Evolutionary conservation across 37 sponge, comb jelly and placozoan species (phyloP).

Genomic region (Aplysina aerophoba): DNA sequence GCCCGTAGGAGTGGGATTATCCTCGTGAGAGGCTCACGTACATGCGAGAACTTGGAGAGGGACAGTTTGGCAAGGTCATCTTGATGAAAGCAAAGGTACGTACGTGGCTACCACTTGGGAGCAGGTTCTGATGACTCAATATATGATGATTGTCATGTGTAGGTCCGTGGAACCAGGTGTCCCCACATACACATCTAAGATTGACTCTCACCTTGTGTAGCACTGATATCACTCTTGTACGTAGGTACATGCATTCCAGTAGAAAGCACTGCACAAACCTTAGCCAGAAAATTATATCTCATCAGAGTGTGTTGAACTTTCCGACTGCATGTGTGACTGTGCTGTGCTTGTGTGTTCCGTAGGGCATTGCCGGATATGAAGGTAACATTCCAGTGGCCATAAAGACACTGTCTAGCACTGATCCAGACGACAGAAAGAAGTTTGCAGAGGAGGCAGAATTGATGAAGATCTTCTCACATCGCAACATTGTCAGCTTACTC

Average conservation of each 20-base stretch:
- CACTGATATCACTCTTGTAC: neutral
- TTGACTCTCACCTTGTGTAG: too few species aligned
- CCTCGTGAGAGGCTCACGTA: constrained; percentile 53
- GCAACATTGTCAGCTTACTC: constrained; percentile 68
- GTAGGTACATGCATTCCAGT: neutral
- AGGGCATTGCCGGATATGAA: constrained; percentile 58
- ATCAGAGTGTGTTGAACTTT: too few species aligned
- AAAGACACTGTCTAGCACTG: constrained; percentile 57
- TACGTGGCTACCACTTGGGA: too few species aligned
- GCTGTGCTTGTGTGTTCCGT: too few species aligned
- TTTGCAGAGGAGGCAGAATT: constrained; percentile 66
- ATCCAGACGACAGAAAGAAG: constrained; percentile 36
- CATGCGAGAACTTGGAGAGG: constrained; percentile 69
- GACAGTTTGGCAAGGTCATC: constrained; percentile 78
- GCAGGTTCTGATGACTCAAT: too few species aligned
- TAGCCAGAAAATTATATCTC: too few species aligned
- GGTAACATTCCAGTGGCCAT: constrained; percentile 65
- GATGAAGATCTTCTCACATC: constrained; percentile 72
- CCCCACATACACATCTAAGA: too few species aligned
- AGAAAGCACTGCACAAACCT: too few species aligned
- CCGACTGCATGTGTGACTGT: too few species aligned
- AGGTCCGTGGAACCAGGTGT: too few species aligned
- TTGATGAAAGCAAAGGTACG: constrained; percentile 67
- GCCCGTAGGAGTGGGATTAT: constrained; percentile 54
- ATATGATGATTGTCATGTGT: too few species aligned